Base-by-base conservation (phyloP, 2,888 invertebrate species). In the Acronicta psi region DNA sequence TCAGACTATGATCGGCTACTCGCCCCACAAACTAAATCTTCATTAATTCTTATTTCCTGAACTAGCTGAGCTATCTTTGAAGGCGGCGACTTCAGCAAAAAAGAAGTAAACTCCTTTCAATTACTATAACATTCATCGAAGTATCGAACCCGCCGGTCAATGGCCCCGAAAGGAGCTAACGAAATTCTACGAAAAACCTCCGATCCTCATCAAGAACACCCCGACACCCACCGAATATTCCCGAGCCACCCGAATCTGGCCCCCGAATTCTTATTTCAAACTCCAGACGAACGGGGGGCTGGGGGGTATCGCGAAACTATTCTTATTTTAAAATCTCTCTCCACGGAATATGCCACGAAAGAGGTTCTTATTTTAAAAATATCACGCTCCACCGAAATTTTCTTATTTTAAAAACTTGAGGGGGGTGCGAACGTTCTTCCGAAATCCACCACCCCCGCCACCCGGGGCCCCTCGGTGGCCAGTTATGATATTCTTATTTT, bases 281-380 rank as follows among this genome's bases (percentile, higher is more conserved):
- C 93, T 90, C 93, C 93, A 93, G 93, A 93, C 93, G 89, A 81
- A 80, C 77, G 77, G 83, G 82, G 80, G 81, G 53, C 69, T 59
- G 77, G 83, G 90, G 89, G 90, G 89, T 87, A 90, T 91, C 89
- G 91, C 90, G 88, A 93, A 94, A 94, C 93, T 94, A 93, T 93
- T 93, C 93, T 93, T 93, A 93, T 93, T 93, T 94, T 92, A 93
- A 92, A 93, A 93, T 92, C 92, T 91, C 89, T 91, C 93, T 91
- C 93, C 88, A 91, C 92, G 93, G 93, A 93, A 93, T 93, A 93
- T 92, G 92, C 91, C 91, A 89, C 93, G 92, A 91, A 90, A 91
- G 92, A 92, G 91, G 89, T 92, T 92, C 89, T 93, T 92, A 92
- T 93, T 93, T 93, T 93, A 90, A 93, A 93, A 94, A 94, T 94